These are phyloP conservation scores for Piprites chloris DNA, from an alignment of 2,113 vertebrate genomes.

Conservation along the genomic window DNA sequence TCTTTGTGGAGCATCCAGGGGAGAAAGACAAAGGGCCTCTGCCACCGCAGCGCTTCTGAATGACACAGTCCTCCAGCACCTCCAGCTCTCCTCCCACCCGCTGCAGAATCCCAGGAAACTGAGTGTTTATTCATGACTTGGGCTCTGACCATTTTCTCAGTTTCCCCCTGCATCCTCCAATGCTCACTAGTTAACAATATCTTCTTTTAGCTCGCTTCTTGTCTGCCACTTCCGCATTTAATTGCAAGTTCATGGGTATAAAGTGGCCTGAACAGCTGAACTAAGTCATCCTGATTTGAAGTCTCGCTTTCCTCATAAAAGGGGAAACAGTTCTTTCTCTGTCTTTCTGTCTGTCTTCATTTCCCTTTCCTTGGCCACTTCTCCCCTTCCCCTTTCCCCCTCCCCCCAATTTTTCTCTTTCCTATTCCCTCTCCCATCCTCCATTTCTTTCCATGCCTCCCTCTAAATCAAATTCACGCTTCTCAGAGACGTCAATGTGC, in stretches of 20 bases:
- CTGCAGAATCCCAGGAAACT: slow-evolving; percentile 68
- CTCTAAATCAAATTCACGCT: neutral
- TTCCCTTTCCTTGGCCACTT: slow-evolving; percentile 46
- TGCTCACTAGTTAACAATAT: slow-evolving; percentile 77
- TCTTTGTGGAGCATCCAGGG: slow-evolving; percentile 82
- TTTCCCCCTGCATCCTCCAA: slow-evolving; percentile 56
- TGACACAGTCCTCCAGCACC: slow-evolving; percentile 67
- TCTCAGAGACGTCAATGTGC: neutral
- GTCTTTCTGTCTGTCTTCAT: slow-evolving; percentile 30
- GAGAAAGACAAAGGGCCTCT: slow-evolving; percentile 82
- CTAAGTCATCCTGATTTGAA: slow-evolving; percentile 43
- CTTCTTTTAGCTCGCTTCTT: slow-evolving; percentile 79
- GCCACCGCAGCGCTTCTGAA: slow-evolving; percentile 72
- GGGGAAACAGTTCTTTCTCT: slow-evolving; percentile 68
- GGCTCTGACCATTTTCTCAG: slow-evolving; percentile 71
- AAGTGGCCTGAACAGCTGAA: slow-evolving; percentile 82
- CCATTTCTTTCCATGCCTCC: neutral
- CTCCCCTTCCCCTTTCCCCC: neutral
- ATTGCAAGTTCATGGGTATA: slow-evolving; percentile 86
- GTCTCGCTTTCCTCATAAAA: slow-evolving; percentile 51
- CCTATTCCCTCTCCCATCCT: neutral
- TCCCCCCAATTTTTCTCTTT: neutral
- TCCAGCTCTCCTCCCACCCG: slow-evolving; percentile 59
- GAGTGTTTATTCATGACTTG: slow-evolving; percentile 77
- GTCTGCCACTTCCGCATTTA: slow-evolving; percentile 87